Evolutionary conservation across 2,888 invertebrate genomes (phyloP), one percentile per base, ranked within the genome.

Genomic region (Zeuzera pyrina): DNA sequence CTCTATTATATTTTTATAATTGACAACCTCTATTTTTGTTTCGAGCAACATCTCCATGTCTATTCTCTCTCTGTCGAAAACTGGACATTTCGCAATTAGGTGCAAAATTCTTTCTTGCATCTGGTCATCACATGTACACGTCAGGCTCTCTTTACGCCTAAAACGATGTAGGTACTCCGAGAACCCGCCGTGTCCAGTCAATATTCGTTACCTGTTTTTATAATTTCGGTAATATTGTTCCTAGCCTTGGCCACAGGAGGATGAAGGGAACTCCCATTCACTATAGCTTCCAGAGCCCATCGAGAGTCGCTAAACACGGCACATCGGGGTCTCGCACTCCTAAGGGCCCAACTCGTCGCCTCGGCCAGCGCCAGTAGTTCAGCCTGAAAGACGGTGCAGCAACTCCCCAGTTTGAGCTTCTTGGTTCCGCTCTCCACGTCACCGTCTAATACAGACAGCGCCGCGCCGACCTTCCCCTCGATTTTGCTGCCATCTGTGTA

Each of bases 401-500:
- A 34, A 1, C 16, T 5, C 3, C 31, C 21, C 6, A 42, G 31
- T 3, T 11, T 22, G 1, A 45, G 27, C 11, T 39, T 40, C 5
- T 12, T 24, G 34, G 24, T 4, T 12, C 16, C 33, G 3, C 24
- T 38, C 22, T 47, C 42, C 3, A 15, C 29, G n/a, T 3, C 42
- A 11, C 16, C 12, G 3, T n/a, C 30, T 42, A 42, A 46, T 7
- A 42, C 3, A 10, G 41, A 41, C 2, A 44, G 13, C 5, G 44
- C 40, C 1, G 43, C 43, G 5, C 39, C 39, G 3, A 39, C 39
- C 8, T 21, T 31, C 12, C 36, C 36, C 16, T 35, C 33, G 23
- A 35, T 27, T 21, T 36, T 42, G 31, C 42, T 41, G 10, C 42
- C 45, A 12, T 42, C 45, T 0, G 41, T 42, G 29, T 19, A 42